Conservation (phyloP, 1,140 invertebrate genomes). For the Geopemphigus sp. region DNA sequence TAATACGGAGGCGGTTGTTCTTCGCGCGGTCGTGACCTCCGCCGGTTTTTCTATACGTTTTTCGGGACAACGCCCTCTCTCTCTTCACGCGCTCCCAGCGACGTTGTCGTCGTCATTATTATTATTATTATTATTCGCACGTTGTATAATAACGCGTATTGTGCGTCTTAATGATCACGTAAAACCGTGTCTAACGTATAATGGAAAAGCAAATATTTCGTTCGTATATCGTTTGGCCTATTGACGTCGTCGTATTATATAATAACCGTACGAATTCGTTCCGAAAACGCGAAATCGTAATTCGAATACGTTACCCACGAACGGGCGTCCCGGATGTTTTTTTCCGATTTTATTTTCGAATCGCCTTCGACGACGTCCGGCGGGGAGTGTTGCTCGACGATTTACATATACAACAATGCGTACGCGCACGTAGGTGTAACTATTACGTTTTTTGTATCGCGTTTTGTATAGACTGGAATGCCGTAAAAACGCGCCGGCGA, state of each 20-base stretch:
- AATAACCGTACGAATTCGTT: too few species aligned
- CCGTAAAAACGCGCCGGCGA: background rate
- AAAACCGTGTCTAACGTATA: constrained; percentile 14
- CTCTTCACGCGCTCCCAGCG: background rate
- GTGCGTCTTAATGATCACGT: background rate
- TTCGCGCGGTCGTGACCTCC: background rate
- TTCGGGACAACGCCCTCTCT: constrained; percentile 30
- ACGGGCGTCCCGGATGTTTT: too few species aligned
- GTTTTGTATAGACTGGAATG: too few species aligned
- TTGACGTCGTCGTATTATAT: background rate
- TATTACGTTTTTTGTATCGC: background rate
- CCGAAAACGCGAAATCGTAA: too few species aligned
- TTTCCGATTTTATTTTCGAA: too few species aligned
- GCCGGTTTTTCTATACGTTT: background rate
- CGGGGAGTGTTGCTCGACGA: background rate
- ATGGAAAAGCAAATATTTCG: constrained; percentile 15
- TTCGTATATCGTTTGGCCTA: background rate
- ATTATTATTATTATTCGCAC: background rate
- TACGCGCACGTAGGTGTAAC: too few species aligned
- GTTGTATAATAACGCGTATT: constrained; percentile 8
- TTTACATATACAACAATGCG: too few species aligned
- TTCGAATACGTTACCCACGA: too few species aligned
- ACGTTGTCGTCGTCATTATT: background rate
- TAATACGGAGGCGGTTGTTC: background rate
- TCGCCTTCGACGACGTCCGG: background rate